Percentiles rank a stretch among this genome's conserved stretches.
These are phyloP conservation scores for Cryptomyrus ogoouensis DNA, from an alignment of 2,113 vertebrate species.

Conservation along the genomic window DNA sequence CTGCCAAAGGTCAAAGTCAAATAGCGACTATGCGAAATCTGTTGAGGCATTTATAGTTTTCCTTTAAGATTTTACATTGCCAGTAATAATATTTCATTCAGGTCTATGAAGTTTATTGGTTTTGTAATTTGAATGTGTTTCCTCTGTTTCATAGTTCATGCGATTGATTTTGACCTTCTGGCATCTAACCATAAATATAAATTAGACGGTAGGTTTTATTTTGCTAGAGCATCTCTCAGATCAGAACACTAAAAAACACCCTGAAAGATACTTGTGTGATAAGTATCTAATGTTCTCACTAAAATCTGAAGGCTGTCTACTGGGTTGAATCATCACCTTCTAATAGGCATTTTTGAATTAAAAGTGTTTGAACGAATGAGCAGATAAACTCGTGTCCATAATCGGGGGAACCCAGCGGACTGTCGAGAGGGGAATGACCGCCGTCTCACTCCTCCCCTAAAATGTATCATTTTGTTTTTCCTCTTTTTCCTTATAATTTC, in stretches of 20 bases:
- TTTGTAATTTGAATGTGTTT: background rate
- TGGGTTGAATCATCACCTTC: background rate
- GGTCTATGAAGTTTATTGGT: background rate
- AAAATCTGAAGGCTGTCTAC: background rate
- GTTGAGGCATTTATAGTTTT: background rate
- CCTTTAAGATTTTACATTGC: background rate
- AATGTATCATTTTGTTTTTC: slow-evolving; percentile 46
- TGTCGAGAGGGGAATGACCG: background rate
- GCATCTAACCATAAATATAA: background rate
- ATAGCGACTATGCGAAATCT: background rate
- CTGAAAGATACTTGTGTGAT: background rate
- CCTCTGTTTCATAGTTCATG: background rate
- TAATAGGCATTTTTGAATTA: background rate
- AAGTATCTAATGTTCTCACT: background rate
- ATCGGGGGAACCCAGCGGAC: background rate
- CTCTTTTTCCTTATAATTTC: slow-evolving; percentile 52
- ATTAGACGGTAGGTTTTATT: background rate
- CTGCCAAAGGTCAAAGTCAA: background rate
- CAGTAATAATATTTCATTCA: background rate
- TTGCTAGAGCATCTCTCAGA: background rate
- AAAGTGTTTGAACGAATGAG: background rate
- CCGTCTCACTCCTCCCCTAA: background rate
- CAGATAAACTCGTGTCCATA: background rate
- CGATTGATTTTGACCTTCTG: slow-evolving; percentile 11
- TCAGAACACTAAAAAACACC: background rate